phyloP scores from a whole-genome alignment of 1,140 invertebrate species.

The Lysiphlebus fabarum region DNA sequence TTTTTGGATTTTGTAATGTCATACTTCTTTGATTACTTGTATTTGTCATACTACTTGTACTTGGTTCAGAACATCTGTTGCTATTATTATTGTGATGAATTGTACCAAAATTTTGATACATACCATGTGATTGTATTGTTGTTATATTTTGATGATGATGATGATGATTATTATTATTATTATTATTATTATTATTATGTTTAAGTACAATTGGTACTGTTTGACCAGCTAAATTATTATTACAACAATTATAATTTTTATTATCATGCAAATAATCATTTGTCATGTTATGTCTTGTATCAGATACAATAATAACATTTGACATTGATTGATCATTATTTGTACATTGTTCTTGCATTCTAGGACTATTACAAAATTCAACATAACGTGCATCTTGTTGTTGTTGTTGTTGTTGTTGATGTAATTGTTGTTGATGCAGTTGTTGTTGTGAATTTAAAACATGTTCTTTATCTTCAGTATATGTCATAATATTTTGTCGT shows the following conservation, averaged over 20 bases:
- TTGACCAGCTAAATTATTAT: slow-evolving; percentile 48
- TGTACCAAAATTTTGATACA: slow-evolving; percentile 53
- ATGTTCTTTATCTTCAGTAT: slow-evolving; percentile 48
- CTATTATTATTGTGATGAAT: too few species aligned
- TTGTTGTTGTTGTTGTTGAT: too few species aligned
- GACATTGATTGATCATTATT: neutral
- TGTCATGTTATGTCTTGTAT: slow-evolving; percentile 30
- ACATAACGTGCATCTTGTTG: slow-evolving; percentile 46
- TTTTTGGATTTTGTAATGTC: slow-evolving; percentile 52
- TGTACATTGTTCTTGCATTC: slow-evolving; percentile 25
- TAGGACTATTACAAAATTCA: slow-evolving; percentile 34
- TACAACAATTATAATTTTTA: slow-evolving; percentile 43
- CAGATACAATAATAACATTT: slow-evolving; percentile 9
- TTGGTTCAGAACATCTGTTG: slow-evolving; percentile 49
- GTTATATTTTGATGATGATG: slow-evolving; percentile 35
- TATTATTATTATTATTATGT: slow-evolving; percentile 45
- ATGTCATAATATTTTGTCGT: slow-evolving; percentile 50
- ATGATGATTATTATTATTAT: too few species aligned
- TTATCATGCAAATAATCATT: slow-evolving; percentile 46
- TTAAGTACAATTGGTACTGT: slow-evolving; percentile 55
- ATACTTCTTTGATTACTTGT: slow-evolving; percentile 49
- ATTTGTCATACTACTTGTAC: slow-evolving; percentile 51
- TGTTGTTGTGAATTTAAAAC: slow-evolving; percentile 10
- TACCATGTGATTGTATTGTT: slow-evolving; percentile 46
- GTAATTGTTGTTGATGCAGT: neutral